Conservation (phyloP, 2,113 vertebrate species). For the Coracopsis vasa region DNA sequence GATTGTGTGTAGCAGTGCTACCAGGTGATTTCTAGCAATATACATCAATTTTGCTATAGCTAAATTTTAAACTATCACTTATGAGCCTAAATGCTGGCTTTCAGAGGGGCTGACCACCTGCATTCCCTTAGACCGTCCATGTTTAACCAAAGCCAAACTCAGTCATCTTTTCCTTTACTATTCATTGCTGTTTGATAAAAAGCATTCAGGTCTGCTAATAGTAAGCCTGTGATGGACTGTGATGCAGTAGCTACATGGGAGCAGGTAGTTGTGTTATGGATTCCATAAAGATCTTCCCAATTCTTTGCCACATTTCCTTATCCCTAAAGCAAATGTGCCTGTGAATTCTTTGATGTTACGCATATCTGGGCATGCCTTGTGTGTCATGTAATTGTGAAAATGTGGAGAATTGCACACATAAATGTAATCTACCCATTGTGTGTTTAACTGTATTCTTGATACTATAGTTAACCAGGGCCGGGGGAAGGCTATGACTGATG, state of each 20-base stretch:
- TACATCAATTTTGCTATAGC: neutral
- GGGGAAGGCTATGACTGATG: neutral
- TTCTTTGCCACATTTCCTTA: neutral
- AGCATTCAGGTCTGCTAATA: neutral
- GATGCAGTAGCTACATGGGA: rapidly evolving
- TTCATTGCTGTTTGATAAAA: neutral
- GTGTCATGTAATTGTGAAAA: neutral
- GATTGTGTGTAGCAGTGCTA: neutral
- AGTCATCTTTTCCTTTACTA: neutral
- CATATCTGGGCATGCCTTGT: neutral
- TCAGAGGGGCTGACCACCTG: neutral
- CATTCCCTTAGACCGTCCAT: neutral
- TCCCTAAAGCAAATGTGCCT: neutral
- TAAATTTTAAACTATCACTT: neutral
- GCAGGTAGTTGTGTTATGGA: neutral
- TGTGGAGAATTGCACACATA: neutral
- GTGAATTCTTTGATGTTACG: neutral
- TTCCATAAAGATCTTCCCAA: neutral
- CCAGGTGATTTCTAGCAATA: neutral
- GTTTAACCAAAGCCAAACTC: neutral
- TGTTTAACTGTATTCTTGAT: neutral
- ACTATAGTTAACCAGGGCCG: neutral
- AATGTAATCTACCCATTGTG: neutral
- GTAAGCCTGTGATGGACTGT: neutral
- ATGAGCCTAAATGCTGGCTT: neutral